These are phyloP conservation scores for Macquaria australasica DNA, from an alignment of 2,113 vertebrate genomes.

Conservation along the genomic window DNA sequence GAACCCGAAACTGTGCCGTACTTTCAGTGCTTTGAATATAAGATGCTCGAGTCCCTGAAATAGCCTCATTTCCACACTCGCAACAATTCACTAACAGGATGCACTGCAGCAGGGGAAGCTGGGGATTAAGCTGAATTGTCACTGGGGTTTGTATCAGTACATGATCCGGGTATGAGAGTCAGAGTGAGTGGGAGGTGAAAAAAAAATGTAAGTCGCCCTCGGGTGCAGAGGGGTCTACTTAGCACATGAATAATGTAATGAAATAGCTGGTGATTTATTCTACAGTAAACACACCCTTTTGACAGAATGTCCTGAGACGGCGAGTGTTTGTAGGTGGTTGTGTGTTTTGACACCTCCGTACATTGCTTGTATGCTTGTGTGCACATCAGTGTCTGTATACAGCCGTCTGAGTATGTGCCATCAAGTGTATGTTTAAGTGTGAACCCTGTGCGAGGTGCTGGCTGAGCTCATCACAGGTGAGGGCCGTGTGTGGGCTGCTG, in stretches of 20 bases:
- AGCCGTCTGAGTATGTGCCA: background rate
- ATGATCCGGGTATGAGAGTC: constrained; percentile 49
- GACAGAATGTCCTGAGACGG: constrained; percentile 48
- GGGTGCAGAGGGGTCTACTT: constrained; percentile 67
- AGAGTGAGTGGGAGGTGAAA: constrained; percentile 47
- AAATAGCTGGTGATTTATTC: constrained; percentile 67
- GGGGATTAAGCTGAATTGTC: constrained; percentile 65
- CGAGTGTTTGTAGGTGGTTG: constrained; percentile 38
- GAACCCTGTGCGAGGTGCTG: constrained; percentile 11
- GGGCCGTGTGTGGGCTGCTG: constrained; percentile 65
- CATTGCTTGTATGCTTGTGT: constrained; percentile 9
- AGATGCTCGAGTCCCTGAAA: constrained; percentile 39
- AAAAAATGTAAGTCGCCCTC: constrained; percentile 55
- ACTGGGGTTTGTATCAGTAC: constrained; percentile 52
- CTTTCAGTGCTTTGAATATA: constrained; percentile 28
- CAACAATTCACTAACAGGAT: constrained; percentile 52
- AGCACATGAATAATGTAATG: constrained; percentile 75
- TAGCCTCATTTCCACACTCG: constrained; percentile 47
- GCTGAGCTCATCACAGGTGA: constrained; percentile 65
- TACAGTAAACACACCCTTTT: constrained; percentile 62
- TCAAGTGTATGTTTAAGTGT: constrained; percentile 27
- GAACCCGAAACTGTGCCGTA: constrained; percentile 23
- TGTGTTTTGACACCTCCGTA: constrained; percentile 43
- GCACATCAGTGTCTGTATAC: constrained; percentile 19
- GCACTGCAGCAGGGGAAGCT: constrained; percentile 36